Base-by-base conservation (phyloP, 1,140 invertebrate genomes). In the Agrypnia vestita region DNA sequence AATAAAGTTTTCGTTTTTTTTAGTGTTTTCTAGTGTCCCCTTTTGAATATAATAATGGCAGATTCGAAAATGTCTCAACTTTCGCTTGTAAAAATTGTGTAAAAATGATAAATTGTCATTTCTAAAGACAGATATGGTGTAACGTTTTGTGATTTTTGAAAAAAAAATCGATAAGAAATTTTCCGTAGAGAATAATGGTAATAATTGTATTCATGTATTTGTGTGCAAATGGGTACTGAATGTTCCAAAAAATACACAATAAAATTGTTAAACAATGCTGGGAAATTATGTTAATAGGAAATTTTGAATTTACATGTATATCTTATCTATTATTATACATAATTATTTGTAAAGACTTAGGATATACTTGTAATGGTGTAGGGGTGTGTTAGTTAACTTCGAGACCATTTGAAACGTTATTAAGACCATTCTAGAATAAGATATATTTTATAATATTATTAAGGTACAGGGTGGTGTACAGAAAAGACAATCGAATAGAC, bases 291-390 rank as follows among this genome's bases (percentile, higher is more conserved):
- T 64, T 13, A 35, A 25, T 64, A 64, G 35, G 25, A 64, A 64
- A 64, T 69, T n/a, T 69, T 69, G 43, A 47, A 69, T 19, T 69
- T 46, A 17, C 46, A 69, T 69, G 64, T 69, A 69, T 19, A 69
- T 59, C n/a, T 59, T 21, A 10, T 69, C 44, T 51, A n/a, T n/a
- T n/a, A n/a, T n/a, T n/a, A n/a, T n/a, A 15, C 43, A 49, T 17
- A 47, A 46, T 49, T 35, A 64, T 35, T 25, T 64, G 25, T 64
- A 49, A 69, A 69, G 64, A 69, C 64, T 69, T 69, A 69, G 64
- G 64, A 10, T 69, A 69, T 25, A 11, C 7, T 9, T 35, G 61
- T 13, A 51, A 15, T 51, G n/a, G 8, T 51, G 49, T 13, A 51
- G 11, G 49, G n/a, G 49, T 51, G 49, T 43, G 35, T 64, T 25